A percentile compares a stretch with the other conserved stretches of the same genome.
Evolutionary conservation across 2,797 vertebrate genomes (phyloP).

Genomic region (Premnoplex brunnescens): DNA sequence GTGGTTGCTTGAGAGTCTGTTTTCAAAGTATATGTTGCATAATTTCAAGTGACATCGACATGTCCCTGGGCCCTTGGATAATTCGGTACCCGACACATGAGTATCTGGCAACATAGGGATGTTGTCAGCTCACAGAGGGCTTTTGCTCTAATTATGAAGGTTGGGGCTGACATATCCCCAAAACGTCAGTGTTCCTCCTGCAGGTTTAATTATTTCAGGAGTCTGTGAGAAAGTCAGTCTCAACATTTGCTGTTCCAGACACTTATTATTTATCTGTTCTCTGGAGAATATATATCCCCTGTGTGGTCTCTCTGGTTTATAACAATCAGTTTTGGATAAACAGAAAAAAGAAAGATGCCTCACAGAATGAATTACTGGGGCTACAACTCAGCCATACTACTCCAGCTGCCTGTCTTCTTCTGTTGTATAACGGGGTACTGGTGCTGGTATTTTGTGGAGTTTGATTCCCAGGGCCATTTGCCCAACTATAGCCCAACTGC

Average conservation of each 20-base stretch:
- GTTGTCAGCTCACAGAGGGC: neutral
- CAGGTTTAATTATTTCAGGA: neutral
- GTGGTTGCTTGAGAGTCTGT: neutral
- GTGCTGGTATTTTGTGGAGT: neutral
- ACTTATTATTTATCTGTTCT: neutral
- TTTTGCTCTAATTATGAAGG: conserved; percentile 14
- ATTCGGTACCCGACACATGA: neutral
- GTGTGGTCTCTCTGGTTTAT: neutral
- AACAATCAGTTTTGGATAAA: neutral
- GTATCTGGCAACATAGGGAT: neutral
- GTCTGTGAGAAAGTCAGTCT: neutral
- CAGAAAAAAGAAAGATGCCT: neutral
- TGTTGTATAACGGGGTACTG: neutral
- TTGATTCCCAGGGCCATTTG: neutral
- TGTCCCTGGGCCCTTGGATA: neutral
- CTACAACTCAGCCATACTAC: neutral
- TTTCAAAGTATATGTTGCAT: neutral
- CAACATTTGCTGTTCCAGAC: neutral
- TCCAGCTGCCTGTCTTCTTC: neutral
- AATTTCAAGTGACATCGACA: neutral
- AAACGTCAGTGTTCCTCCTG: neutral
- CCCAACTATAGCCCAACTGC: neutral
- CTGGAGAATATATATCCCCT: neutral
- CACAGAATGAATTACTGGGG: neutral
- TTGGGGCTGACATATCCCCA: neutral